phyloP scores from a whole-genome alignment of 2,797 vertebrate species.

The Danionella dracula region DNA sequence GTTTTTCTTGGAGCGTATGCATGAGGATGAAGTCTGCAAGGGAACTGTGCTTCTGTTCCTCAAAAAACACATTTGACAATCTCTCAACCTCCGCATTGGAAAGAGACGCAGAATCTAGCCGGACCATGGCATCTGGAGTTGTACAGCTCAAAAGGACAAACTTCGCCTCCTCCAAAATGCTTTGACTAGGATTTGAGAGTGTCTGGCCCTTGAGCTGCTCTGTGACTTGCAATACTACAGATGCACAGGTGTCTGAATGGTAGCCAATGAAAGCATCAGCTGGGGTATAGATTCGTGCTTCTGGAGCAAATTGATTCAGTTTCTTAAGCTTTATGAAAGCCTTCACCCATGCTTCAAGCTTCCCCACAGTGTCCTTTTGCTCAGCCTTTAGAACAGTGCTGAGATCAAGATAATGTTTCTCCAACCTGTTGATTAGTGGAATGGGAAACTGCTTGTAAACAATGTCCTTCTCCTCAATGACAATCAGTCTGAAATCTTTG shows the following conservation, averaged over 20 bases:
- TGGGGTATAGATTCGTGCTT: conserved; percentile 65
- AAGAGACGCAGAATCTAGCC: conserved; percentile 64
- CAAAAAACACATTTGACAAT: conserved; percentile 72
- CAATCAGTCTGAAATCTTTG: conserved; percentile 81
- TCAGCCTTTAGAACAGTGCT: conserved; percentile 75
- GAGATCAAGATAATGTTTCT: conserved; percentile 95
- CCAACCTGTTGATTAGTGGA: conserved; percentile 93
- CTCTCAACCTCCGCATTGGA: conserved; percentile 53
- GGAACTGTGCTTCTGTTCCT: conserved; percentile 75
- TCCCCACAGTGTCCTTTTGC: conserved; percentile 67
- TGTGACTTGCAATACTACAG: conserved; percentile 79
- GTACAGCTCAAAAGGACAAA: conserved; percentile 81
- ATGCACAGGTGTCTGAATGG: conserved; percentile 87
- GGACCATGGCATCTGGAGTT: conserved; percentile 86
- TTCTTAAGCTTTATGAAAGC: conserved; percentile 59
- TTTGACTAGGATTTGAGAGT: conserved; percentile 39
- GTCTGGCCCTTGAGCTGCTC: conserved; percentile 55
- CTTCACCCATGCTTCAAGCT: conserved; percentile 75
- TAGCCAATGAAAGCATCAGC: conserved; percentile 88
- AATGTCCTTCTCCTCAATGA: conserved; percentile 90
- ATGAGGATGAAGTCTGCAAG: conserved; percentile 77
- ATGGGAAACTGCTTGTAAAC: conserved; percentile 92
- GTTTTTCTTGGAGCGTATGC: conserved; percentile 46
- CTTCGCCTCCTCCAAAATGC: conserved; percentile 65
- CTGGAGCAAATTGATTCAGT: conserved; percentile 32